phyloP scores from a whole-genome alignment of 2,113 vertebrate genomes.

The Phaethon lepturus region DNA sequence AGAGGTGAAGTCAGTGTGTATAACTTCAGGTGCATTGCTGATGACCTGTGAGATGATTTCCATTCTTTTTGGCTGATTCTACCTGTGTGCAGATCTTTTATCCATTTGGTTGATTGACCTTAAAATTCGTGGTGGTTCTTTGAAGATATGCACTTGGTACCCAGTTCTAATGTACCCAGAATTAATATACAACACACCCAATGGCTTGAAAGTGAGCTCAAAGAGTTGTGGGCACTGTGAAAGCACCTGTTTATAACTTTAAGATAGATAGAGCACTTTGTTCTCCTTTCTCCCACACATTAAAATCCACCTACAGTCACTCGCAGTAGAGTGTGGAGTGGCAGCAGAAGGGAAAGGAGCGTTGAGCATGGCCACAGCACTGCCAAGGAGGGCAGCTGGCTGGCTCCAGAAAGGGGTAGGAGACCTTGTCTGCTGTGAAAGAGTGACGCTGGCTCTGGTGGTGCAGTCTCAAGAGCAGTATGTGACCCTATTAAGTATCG shows the following conservation, averaged over 20 bases:
- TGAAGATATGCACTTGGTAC: background rate
- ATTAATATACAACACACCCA: conserved; percentile 5
- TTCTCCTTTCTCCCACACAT: too few relatives aligned
- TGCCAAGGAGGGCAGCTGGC: background rate
- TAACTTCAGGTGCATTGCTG: background rate
- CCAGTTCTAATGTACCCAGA: background rate
- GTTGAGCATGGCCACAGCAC: fast-evolving
- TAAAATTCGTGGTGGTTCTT: background rate
- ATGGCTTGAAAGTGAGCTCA: conserved; percentile 43
- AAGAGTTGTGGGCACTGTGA: conserved; percentile 8
- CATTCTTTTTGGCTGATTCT: background rate
- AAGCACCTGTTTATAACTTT: background rate
- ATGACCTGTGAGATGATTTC: background rate
- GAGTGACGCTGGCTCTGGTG: background rate
- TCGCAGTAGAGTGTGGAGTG: fast-evolving
- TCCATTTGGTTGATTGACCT: background rate
- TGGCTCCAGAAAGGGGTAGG: fast-evolving
- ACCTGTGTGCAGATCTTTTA: background rate
- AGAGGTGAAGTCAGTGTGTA: background rate
- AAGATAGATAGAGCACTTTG: background rate
- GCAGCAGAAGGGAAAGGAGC: background rate
- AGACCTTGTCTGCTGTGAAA: background rate
- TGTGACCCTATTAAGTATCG: background rate
- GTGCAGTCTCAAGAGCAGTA: background rate
- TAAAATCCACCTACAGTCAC: background rate